Evolutionary conservation across 23 tunicate species (phyloP), one percentile per base, ranked within the genome.

Genomic region (Halocynthia roretzi): DNA sequence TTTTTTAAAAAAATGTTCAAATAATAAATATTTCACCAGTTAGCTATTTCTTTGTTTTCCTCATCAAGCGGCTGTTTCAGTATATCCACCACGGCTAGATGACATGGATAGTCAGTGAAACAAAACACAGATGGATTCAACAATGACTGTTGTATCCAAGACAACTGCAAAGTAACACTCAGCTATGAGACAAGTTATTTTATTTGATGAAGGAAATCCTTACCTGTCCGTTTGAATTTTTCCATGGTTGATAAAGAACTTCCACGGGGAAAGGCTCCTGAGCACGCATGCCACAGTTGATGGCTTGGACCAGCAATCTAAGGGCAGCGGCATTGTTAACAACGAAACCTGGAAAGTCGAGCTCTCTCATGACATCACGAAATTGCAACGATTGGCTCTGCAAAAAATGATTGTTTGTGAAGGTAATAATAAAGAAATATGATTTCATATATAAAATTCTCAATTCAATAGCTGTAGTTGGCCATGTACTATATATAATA

Each of bases 1-100:
- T 31, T 31, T 31, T 2, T 31, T 31, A 2, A 31, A 31, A 1
- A 31, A 31, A 31, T 31, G 2, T 31, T 31, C 44, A 1, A 31
- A 31, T 31, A 31, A 31, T 31, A 31, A 1, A 31, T 31, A 31
- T 31, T 31, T 8, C 15, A 74, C 78, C 78, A 74, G 19, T 74
- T 74, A 53, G 21, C 55, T 14, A 77, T 64, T 61, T 80, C 64
- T 20, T 53, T 62, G 52, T 80, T 76, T 21, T 77, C 93, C 17
- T 86, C 98, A 76, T 92, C 98, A 65, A 86, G 58, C 15, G 93
- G 98, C 76, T 86, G 92, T 51, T 92, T 92, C 50, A 92, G 80
- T 1, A 70, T 70, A 8, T 82, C 87, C n/a, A 86, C 69, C 61
- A 78, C 84, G 5, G 61, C 80, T 10, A 62, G 70, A 15, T 84